phyloP scores from a whole-genome alignment of 2,113 vertebrate genomes.

The Chloebia gouldiae region DNA sequence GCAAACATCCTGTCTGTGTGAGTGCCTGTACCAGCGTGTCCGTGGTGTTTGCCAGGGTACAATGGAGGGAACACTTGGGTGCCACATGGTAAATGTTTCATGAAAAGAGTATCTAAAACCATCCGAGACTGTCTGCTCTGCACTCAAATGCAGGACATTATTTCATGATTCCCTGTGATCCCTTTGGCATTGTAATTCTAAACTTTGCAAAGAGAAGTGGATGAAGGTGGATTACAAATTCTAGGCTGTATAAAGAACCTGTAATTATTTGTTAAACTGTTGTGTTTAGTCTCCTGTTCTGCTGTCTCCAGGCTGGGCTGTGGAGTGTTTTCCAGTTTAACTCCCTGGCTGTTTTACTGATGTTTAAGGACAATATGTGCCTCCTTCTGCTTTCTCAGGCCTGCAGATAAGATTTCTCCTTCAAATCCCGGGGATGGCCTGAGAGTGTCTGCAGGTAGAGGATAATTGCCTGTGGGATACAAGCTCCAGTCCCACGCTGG shows the following conservation, averaged over 20 bases:
- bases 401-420: conserved; percentile 43
- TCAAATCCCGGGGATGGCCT: conserved; percentile 3
- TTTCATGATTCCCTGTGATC: conserved; percentile 61
- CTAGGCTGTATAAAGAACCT: conserved; percentile 29
- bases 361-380: neutral
- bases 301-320: conserved; percentile 13
- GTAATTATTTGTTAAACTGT: conserved; percentile 62
- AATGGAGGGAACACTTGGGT: neutral
- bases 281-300: conserved; percentile 26
- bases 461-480: neutral
- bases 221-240: conserved; percentile 57
- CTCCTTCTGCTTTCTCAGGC: conserved; percentile 33
- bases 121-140: conserved; percentile 51
- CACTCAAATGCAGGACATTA: conserved; percentile 52
- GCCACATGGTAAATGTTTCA: conserved; percentile 56
- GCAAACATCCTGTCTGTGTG: neutral
- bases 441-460: neutral
- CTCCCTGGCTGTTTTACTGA: conserved; percentile 8
- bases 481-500: neutral
- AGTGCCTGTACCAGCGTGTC: neutral
- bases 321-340: neutral
- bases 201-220: conserved; percentile 56
- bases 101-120: conserved; percentile 59
- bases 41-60: conserved; percentile 9
- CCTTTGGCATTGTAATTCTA: conserved; percentile 58